Evolutionary conservation across 2,797 vertebrate genomes (phyloP).

Genomic region (Potorous gilbertii): DNA sequence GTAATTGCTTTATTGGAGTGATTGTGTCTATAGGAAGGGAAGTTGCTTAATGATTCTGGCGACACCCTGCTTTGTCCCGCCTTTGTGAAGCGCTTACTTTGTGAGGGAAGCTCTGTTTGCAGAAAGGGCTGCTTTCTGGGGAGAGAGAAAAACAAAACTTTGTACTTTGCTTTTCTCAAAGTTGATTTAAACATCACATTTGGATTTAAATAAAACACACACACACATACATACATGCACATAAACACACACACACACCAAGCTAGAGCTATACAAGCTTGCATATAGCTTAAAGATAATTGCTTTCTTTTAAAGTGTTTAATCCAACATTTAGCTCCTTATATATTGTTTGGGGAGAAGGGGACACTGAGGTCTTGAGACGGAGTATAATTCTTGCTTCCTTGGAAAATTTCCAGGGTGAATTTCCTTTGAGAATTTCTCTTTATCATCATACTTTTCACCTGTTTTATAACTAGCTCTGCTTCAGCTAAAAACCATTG

Average conservation of each 20-base stretch:
- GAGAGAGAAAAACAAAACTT: not conserved
- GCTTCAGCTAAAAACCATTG: not conserved
- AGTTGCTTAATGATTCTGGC: conserved; percentile 79
- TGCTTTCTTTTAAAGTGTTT: not conserved
- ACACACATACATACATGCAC: rapidly evolving
- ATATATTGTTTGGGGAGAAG: not conserved
- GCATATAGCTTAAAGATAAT: not conserved
- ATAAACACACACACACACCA: not conserved
- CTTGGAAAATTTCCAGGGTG: conserved; percentile 45
- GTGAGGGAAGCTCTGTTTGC: conserved; percentile 72
- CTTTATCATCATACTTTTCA: conserved; percentile 8
- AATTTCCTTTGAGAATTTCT: conserved; percentile 32
- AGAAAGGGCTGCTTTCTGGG: conserved; percentile 56
- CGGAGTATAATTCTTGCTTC: not conserved
- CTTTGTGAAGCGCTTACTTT: conserved; percentile 72
- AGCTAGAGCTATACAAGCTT: not conserved
- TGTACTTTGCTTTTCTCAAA: conserved; percentile 72
- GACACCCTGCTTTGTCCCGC: conserved; percentile 80
- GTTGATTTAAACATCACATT: conserved; percentile 70
- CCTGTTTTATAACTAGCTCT: conserved; percentile 10
- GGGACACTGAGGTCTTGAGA: not conserved
- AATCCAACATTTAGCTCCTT: conserved; percentile 8
- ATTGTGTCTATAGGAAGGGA: conserved; percentile 74
- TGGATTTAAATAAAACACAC: not conserved
- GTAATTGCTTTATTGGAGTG: conserved; percentile 71